phyloP scores from a whole-genome alignment of 1,140 invertebrate species.

The Oreohelix idahoensis region DNA sequence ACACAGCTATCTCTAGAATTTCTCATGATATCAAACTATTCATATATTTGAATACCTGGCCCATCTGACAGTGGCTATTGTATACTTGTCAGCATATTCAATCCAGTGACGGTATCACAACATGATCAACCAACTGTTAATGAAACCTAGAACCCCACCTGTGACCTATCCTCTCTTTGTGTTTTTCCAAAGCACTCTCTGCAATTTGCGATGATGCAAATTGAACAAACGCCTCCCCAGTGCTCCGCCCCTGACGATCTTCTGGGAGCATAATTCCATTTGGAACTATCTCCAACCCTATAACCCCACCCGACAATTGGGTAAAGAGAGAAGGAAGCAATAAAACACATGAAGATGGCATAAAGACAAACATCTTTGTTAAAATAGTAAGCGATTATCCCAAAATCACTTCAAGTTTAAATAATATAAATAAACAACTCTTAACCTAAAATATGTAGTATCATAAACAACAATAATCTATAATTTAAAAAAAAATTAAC shows the following conservation, averaged over 20 bases:
- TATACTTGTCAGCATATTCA: neutral
- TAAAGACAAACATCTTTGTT: neutral
- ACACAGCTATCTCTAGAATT: too few species aligned
- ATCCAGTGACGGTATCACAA: constrained; percentile 1
- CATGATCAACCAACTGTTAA: constrained; percentile 24
- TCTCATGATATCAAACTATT: too few species aligned
- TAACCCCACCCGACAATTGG: constrained; percentile 67
- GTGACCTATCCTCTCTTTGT: constrained; percentile 99
- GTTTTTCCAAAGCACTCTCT: constrained; percentile 95
- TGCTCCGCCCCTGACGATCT: constrained; percentile 92
- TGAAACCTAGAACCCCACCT: constrained; percentile 82
- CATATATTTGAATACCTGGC: too few species aligned
- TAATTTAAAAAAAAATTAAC: too few species aligned
- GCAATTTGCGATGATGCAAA: constrained; percentile 95
- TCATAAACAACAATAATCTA: too few species aligned
- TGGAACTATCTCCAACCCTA: constrained; percentile 94
- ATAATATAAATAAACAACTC: neutral
- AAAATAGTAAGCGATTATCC: neutral
- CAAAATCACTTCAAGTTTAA: neutral
- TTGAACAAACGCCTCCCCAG: constrained; percentile 96
- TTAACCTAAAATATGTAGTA: too few species aligned
- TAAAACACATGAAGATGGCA: constrained; percentile 47
- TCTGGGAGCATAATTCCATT: constrained; percentile 95
- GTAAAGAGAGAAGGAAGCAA: constrained; percentile 67
- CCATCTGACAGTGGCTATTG: neutral